These are phyloP conservation scores for Phania funesta DNA, from an alignment of 2,888 invertebrate genomes.

Conservation along the genomic window DNA sequence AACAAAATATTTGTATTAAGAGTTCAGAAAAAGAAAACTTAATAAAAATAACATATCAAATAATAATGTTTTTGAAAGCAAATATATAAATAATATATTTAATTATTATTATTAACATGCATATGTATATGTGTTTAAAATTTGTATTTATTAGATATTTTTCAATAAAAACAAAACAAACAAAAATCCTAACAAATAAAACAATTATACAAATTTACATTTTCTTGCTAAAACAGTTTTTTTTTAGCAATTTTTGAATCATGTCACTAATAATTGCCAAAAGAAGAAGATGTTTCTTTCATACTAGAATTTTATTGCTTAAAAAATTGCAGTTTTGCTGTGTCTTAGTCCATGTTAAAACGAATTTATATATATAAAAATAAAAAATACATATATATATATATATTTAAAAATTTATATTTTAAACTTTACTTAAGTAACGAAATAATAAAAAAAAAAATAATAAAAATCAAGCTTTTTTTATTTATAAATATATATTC, in stretches of 20 bases:
- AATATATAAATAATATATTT: not conserved
- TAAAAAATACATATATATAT: constrained; percentile 23
- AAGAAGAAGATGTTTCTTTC: constrained; percentile 37
- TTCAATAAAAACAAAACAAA: not conserved
- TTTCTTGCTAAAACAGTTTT: constrained; percentile 52
- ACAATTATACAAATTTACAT: constrained; percentile 39
- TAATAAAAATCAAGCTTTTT: constrained; percentile 47
- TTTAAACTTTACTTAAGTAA: constrained; percentile 38
- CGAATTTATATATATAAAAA: constrained; percentile 73
- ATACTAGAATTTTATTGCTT: constrained; percentile 64
- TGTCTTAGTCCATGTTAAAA: constrained; percentile 81
- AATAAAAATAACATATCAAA: constrained; percentile 55
- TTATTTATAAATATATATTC: constrained; percentile 45
- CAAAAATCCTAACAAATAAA: constrained; percentile 27
- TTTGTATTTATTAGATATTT: constrained; percentile 38
- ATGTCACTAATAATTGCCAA: constrained; percentile 49
- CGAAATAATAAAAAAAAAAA: constrained; percentile 29
- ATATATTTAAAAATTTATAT: constrained; percentile 30
- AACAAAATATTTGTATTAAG: constrained; percentile 37
- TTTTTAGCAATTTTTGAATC: constrained; percentile 50
- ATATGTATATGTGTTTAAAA: constrained; percentile 52
- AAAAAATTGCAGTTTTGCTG: constrained; percentile 77
- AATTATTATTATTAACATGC: constrained; percentile 25
- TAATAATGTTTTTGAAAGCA: constrained; percentile 9
- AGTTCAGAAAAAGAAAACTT: constrained; percentile 29